Evolutionary conservation across 2,113 vertebrate species (phyloP), one percentile per base, ranked within the genome.

Genomic region (Melierax canorus): DNA sequence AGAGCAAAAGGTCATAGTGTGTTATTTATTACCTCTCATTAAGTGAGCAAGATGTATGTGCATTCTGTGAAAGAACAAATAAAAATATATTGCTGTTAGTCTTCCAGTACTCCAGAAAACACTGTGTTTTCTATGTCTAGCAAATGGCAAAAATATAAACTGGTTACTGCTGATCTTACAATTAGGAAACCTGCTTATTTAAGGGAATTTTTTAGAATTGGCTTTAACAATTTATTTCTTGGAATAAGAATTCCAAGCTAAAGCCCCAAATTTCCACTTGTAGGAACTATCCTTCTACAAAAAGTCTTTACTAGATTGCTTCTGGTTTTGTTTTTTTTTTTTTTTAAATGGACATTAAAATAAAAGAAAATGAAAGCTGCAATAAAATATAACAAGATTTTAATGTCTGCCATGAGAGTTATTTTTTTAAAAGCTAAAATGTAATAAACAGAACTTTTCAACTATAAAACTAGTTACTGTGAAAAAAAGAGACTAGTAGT

Each of bases 341-440:
- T 46, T 82, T 58, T 56, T 5, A 64, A 77, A 69, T 27, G 17
- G 8, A 66, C 24, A 59, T 48, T 9, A 46, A 67, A 59, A 38
- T 21, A n/a, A 60, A 72, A 58, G 32, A 55, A 72, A 71, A 78
- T 45, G 2, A 66, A 90, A 51, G 4, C 6, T 50, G 10, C 27
- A 27, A 16, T 23, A 48, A 72, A 72, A 86, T 46, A 63, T 12
- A 69, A 63, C 20, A 45, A 45, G 4, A 55, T 67, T 91, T 58
- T 32, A 9, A 73, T 39, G 8, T 16, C 36, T 83, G 3, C 7
- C 26, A 60, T 1, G 0, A 38, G 17, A 68, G 3, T 18, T 15
- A 9, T 11, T 48, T 43, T 74, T 74, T 51, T 12, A 4, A 74
- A 91, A 76, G 15, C 7, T 45, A n/a, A 77, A 87, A 56, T 14